These are phyloP conservation scores for Ptilodon capucinus DNA, from an alignment of 2,888 invertebrate species.

Conservation along the genomic window DNA sequence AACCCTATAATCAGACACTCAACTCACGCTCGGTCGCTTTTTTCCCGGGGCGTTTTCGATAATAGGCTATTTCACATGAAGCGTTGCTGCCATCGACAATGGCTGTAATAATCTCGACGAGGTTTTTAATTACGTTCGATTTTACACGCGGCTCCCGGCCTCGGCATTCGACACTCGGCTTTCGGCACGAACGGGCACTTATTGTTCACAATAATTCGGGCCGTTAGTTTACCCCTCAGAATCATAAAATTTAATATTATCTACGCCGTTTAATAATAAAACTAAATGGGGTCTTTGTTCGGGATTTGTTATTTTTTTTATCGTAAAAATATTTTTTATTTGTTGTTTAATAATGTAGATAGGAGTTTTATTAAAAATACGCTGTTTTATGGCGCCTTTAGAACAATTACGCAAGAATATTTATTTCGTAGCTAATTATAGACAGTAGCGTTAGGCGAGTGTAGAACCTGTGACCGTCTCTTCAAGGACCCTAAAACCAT, in stretches of 20 bases:
- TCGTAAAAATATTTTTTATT: background rate
- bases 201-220: slow-evolving; percentile 14
- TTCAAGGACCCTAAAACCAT: background rate
- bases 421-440: too few relatives aligned
- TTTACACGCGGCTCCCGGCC: slow-evolving; percentile 16
- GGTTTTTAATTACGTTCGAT: slow-evolving; percentile 45
- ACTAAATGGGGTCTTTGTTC: slow-evolving; percentile 26
- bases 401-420: too few relatives aligned
- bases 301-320: slow-evolving; percentile 18
- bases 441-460: background rate
- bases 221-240: slow-evolving; percentile 14
- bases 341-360: background rate
- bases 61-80: slow-evolving; percentile 44
- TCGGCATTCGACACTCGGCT: slow-evolving; percentile 1
- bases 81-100: slow-evolving; percentile 34
- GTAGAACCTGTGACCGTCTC: background rate
- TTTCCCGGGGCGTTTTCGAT: slow-evolving; percentile 40
- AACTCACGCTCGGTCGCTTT: slow-evolving; percentile 3
- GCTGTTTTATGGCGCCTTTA: background rate
- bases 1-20: slow-evolving; percentile 19
- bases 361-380: background rate
- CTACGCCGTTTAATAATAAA: slow-evolving; percentile 28
- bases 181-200: slow-evolving; percentile 9
- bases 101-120: slow-evolving; percentile 27
- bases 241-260: slow-evolving; percentile 28